Conservation (phyloP, 2,888 invertebrate species). For the Diplazon laetatorius region DNA sequence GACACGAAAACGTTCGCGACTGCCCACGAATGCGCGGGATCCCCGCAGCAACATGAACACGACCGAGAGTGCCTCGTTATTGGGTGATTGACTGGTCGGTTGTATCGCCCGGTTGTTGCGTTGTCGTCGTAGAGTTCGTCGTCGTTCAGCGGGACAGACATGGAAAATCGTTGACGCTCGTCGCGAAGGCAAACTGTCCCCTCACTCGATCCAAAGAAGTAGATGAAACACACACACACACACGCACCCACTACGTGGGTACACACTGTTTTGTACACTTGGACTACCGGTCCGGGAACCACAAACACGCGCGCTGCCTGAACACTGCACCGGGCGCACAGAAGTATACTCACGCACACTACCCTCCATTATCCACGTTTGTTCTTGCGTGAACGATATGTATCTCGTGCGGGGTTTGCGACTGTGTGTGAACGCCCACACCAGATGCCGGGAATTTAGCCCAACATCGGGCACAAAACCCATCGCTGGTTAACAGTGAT, state of each 20-base stretch:
- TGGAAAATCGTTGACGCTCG: constrained; percentile 28
- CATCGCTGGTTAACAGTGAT: constrained; percentile 42
- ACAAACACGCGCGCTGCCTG: constrained; percentile 4
- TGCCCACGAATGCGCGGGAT: constrained; percentile 46
- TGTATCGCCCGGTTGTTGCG: constrained; percentile 30
- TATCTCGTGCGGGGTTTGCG: constrained; percentile 2
- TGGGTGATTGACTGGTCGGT: constrained; percentile 55
- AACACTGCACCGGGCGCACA: not conserved
- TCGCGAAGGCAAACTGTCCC: constrained; percentile 16
- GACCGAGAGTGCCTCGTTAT: constrained; percentile 52
- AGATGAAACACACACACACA: too few species aligned
- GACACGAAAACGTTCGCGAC: constrained; percentile 18
- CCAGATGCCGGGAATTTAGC: too few species aligned
- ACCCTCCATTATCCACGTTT: constrained; percentile 52
- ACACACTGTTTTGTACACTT: too few species aligned
- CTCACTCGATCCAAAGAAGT: not conserved
- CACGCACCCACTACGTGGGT: too few species aligned
- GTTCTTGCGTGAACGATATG: constrained; percentile 57
- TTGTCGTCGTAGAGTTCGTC: too few species aligned
- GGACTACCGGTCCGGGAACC: too few species aligned
- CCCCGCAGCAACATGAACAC: constrained; percentile 42
- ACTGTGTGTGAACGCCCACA: too few species aligned
- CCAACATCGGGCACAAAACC: too few species aligned
- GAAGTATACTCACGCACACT: not conserved
- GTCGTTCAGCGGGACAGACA: constrained; percentile 42